These are phyloP conservation scores for Magallana angulata DNA, from an alignment of 1,140 invertebrate genomes.

Conservation along the genomic window DNA sequence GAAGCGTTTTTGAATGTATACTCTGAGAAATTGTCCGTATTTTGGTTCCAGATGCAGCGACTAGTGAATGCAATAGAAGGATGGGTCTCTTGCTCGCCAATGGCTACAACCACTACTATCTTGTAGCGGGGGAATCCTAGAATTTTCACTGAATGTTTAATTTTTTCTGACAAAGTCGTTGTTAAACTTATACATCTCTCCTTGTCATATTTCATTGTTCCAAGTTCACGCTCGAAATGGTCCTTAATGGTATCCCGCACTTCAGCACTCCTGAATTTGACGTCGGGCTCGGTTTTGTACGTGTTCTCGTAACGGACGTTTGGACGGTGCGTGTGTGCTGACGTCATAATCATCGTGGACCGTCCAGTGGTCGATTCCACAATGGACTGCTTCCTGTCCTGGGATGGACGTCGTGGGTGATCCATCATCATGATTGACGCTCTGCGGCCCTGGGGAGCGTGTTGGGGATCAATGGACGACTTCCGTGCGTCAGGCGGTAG, in stretches of 20 bases:
- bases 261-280: constrained; percentile 41
- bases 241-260: constrained; percentile 52
- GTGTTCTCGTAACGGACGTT: constrained; percentile 60
- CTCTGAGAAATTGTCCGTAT: constrained; percentile 68
- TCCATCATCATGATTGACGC: constrained; percentile 38
- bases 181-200: constrained; percentile 54
- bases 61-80: constrained; percentile 66
- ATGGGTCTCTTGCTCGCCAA: constrained; percentile 55
- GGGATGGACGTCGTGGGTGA: constrained; percentile 21
- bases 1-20: constrained; percentile 62
- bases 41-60: constrained; percentile 71
- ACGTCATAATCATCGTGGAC: constrained; percentile 56
- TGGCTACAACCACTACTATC: constrained; percentile 67
- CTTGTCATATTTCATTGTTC: constrained; percentile 54
- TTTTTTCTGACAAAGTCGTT: constrained; percentile 58
- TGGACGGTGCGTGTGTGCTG: constrained; percentile 40
- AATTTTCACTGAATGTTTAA: constrained; percentile 65
- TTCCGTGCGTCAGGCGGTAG: constrained; percentile 16
- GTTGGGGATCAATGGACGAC: constrained; percentile 19
- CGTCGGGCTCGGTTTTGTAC: constrained; percentile 60
- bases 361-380: constrained; percentile 53
- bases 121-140: constrained; percentile 68
- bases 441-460: constrained; percentile 1
- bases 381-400: constrained; percentile 53
- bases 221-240: constrained; percentile 57